Base-by-base conservation (phyloP, 2,888 invertebrate species). In the Creontiades dilutus region DNA sequence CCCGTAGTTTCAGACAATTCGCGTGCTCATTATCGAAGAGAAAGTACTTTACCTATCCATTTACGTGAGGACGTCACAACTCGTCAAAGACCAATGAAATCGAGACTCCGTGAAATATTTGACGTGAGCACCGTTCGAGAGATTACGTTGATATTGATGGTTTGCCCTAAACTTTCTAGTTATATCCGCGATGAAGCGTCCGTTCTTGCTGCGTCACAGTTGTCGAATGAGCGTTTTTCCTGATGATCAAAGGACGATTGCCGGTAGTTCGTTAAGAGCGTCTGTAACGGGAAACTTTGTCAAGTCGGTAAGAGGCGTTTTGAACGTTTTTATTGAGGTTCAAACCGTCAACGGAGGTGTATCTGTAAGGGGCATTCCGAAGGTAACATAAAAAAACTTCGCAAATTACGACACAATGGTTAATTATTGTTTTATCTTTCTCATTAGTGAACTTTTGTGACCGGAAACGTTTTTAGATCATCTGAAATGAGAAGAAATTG, bases 81-180 rank as follows among this genome's bases (percentile, higher is more conserved):
- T 23, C 19, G 13, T 23, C 12, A 12, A 61, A 23, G 68, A 68
- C 23, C 12, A 1, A 23, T 23, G 68, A 27, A 68, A 68, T 23
- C 23, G 19, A 19, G 16, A 61, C 37, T 2, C 37, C 19, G 16
- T 61, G 68, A 68, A 23, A 23, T 23, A 68, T 23, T 23, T 0
- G 68, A 68, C 68, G 27, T 12, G 23, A 19, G 68, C 3, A 52
- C 16, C 61, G 61, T 61, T 19, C 19, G 16, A 19, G 9, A n/a
- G 19, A 61, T 61, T 61, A 61, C n/a, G 7, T 19, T 19, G 68
- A 68, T 68, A 23, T 61, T n/a, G 61, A 61, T 9, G 11, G n/a
- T 68, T 68, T 11, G 68, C 27, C 68, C 68, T 68, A 68, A 68
- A 23, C 68, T 68, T 23, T 23, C 68, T 11, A 68, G 68, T 68